These are phyloP conservation scores for Epizoanthus rinbou DNA, from an alignment of 92 coral and sea anemone genomes.

Conservation along the genomic window DNA sequence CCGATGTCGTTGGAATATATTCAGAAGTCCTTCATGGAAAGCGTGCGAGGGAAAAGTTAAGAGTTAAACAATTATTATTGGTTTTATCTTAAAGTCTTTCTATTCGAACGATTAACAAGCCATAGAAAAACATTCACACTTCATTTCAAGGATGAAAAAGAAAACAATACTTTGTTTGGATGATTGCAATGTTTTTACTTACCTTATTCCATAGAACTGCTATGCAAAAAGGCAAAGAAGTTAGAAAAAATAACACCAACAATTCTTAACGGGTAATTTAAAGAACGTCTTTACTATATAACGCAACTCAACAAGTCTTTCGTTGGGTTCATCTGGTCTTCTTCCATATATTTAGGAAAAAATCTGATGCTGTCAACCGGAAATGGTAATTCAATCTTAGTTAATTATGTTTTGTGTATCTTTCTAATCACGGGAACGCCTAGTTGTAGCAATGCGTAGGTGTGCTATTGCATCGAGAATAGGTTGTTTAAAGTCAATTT, in stretches of 20 bases:
- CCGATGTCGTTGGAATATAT: not conserved
- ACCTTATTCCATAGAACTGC: not conserved
- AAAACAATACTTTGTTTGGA: constrained; percentile 12
- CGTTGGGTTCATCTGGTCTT: not conserved
- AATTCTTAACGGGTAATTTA: not conserved
- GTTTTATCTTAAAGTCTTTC: not conserved
- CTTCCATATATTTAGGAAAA: not conserved
- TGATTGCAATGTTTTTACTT: not conserved
- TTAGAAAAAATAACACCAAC: not conserved
- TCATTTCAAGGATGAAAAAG: constrained; percentile 18
- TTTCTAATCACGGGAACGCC: constrained; percentile 37
- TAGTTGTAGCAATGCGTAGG: constrained; percentile 17
- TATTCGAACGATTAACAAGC: constrained; percentile 23
- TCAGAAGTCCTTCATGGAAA: not conserved
- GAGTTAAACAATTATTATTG: not conserved
- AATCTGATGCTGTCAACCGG: constrained; percentile 25
- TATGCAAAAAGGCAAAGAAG: not conserved
- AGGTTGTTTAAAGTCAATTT: constrained; percentile 56
- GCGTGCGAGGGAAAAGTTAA: not conserved
- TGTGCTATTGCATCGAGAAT: constrained; percentile 42
- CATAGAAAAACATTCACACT: constrained; percentile 31
- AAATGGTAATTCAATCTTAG: constrained; percentile 10
- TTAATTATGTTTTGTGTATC: constrained; percentile 1
- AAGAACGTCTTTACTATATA: not conserved
- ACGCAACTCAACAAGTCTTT: not conserved